Evolutionary conservation across 2,113 vertebrate species (phyloP).

Genomic region (Coreoperca whiteheadi): DNA sequence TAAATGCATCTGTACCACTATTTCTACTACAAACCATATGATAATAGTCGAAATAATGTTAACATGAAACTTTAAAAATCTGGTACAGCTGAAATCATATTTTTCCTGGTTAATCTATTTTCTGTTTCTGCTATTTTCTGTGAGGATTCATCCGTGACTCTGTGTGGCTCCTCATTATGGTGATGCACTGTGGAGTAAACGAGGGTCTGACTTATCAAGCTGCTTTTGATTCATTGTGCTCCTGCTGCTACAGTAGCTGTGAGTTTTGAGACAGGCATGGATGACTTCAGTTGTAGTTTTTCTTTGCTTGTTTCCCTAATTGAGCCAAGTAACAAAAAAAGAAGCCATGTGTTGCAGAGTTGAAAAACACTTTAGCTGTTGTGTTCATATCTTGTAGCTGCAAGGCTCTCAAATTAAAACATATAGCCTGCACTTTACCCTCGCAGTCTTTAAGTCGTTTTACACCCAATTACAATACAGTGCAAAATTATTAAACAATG

Average conservation of each 20-base stretch:
- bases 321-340: constrained; percentile 13
- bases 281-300: constrained; percentile 33
- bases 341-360: neutral
- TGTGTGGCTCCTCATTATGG: constrained; percentile 44
- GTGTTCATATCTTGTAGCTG: constrained; percentile 28
- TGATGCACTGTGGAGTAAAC: constrained; percentile 30
- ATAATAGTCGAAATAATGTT: neutral
- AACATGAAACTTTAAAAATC: neutral
- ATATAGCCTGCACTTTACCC: constrained; percentile 30
- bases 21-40: neutral
- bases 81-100: neutral
- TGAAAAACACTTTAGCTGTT: neutral
- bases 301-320: constrained; percentile 50
- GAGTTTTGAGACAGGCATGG: constrained; percentile 25
- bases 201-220: constrained; percentile 42
- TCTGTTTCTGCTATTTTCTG: constrained; percentile 19
- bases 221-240: constrained; percentile 45
- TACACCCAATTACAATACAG: constrained; percentile 43
- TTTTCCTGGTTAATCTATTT: neutral
- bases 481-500: constrained; percentile 33
- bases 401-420: constrained; percentile 36
- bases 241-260: neutral
- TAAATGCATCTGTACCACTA: neutral
- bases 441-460: constrained; percentile 37
- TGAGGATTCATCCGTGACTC: constrained; percentile 10